A percentile compares a stretch with the other conserved stretches of the same genome.
Conservation (phyloP, 2,888 invertebrate species). For the Agriotes lineatus region DNA sequence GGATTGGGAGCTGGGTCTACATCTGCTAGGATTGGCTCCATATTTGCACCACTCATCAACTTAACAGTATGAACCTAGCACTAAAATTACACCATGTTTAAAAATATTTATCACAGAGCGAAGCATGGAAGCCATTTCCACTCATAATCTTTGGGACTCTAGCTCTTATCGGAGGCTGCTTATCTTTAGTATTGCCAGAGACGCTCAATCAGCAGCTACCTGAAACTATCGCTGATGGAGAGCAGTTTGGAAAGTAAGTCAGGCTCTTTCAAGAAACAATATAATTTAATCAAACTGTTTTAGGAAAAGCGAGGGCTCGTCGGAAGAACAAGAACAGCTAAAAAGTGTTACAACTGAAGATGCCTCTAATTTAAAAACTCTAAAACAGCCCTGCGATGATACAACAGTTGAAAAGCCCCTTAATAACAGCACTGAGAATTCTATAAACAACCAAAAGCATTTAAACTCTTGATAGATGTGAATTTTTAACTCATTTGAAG, state of each 20-base stretch:
- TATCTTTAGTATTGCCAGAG: conserved; percentile 74
- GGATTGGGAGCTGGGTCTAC: conserved; percentile 75
- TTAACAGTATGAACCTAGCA: too few species aligned
- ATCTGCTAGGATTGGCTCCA: conserved; percentile 73
- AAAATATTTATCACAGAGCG: conserved; percentile 63
- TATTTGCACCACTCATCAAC: conserved; percentile 73
- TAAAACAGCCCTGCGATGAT: neutral
- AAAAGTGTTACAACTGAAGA: neutral
- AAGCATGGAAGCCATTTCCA: conserved; percentile 72
- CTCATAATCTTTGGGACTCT: conserved; percentile 72
- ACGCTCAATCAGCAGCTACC: conserved; percentile 75
- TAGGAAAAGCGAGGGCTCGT: neutral
- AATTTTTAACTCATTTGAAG: too few species aligned
- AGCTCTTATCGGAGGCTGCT: conserved; percentile 70
- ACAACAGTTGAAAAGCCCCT: too few species aligned
- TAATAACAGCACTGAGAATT: too few species aligned
- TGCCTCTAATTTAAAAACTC: neutral
- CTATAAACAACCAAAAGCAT: too few species aligned
- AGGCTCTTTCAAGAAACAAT: too few species aligned
- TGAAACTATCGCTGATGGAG: conserved; percentile 76
- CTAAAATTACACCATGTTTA: too few species aligned
- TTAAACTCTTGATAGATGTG: neutral
- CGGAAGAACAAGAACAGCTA: neutral
- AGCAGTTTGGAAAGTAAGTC: conserved; percentile 70
- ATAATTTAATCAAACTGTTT: too few species aligned